These are phyloP conservation scores for Oceanodroma tethys DNA, from an alignment of 2,113 vertebrate species.

Conservation along the genomic window DNA sequence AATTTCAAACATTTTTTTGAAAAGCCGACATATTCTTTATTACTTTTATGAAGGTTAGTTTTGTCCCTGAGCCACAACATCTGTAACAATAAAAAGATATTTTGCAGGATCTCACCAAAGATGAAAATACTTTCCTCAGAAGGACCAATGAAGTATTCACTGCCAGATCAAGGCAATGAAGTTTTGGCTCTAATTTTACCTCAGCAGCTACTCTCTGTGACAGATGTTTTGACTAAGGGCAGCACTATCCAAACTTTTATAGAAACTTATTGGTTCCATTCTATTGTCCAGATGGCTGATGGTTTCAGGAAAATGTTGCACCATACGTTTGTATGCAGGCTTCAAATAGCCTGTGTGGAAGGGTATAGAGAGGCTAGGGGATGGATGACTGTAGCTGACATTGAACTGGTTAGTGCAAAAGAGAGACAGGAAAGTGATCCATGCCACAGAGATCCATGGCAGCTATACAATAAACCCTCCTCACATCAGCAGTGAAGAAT, in stretches of 20 bases:
- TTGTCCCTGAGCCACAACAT: neutral
- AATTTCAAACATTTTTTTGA: neutral
- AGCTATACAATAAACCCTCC: neutral
- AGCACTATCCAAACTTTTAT: neutral
- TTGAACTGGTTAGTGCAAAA: neutral
- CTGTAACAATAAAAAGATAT: slow-evolving; percentile 25
- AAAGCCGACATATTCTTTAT: neutral
- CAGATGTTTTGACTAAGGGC: neutral
- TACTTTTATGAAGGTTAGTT: slow-evolving; percentile 6
- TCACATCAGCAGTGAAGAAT: neutral
- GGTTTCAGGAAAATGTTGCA: neutral
- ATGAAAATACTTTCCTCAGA: neutral
- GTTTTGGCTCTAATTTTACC: slow-evolving; percentile 9
- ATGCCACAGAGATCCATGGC: neutral
- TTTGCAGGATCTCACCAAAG: neutral
- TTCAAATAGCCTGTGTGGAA: neutral
- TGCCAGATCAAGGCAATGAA: neutral
- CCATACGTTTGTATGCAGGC: neutral
- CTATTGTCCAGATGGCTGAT: neutral
- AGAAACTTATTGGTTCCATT: neutral
- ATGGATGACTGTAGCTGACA: neutral
- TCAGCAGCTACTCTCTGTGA: neutral
- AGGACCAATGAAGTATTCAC: neutral
- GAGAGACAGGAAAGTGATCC: neutral
- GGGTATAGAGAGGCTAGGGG: neutral